Evolutionary conservation across 1,140 invertebrate genomes (phyloP).

Genomic region (Dendrolimus punctatus): DNA sequence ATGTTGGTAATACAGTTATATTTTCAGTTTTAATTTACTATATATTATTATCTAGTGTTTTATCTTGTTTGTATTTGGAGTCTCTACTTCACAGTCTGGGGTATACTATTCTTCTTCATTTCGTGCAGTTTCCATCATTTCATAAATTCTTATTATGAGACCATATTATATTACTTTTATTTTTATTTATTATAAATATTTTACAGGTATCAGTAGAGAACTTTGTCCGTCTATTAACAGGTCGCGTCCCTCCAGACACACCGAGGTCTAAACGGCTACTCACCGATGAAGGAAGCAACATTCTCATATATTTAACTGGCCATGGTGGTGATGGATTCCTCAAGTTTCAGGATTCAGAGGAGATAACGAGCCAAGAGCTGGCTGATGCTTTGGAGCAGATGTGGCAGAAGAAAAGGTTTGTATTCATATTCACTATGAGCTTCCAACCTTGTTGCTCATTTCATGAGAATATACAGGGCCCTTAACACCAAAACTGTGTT

Average conservation of each 20-base stretch:
- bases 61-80: too few relatives aligned
- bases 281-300: slow-evolving; percentile 97
- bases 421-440: not conserved
- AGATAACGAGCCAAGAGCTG: slow-evolving; percentile 98
- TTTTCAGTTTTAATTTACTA: too few relatives aligned
- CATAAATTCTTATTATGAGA: too few relatives aligned
- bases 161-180: not conserved
- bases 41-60: too few relatives aligned
- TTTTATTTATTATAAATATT: slow-evolving; percentile 2
- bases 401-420: slow-evolving; percentile 96
- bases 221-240: slow-evolving; percentile 96
- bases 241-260: slow-evolving; percentile 90
- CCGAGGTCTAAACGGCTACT: slow-evolving; percentile 95
- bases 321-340: slow-evolving; percentile 99
- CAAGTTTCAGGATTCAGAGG: slow-evolving; percentile 99
- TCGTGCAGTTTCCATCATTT: too few relatives aligned
- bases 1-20: too few relatives aligned
- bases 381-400: slow-evolving; percentile 99
- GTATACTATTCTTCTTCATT: too few relatives aligned
- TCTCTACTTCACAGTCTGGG: too few relatives aligned
- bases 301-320: slow-evolving; percentile 96
- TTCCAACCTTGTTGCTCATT: not conserved
- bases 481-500: too few relatives aligned
- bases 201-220: slow-evolving; percentile 96
- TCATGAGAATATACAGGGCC: too few relatives aligned